Percentiles rank a stretch among this genome's conserved stretches.
Evolutionary conservation across 2,113 vertebrate species (phyloP).

Genomic region (Dinomys branickii): DNA sequence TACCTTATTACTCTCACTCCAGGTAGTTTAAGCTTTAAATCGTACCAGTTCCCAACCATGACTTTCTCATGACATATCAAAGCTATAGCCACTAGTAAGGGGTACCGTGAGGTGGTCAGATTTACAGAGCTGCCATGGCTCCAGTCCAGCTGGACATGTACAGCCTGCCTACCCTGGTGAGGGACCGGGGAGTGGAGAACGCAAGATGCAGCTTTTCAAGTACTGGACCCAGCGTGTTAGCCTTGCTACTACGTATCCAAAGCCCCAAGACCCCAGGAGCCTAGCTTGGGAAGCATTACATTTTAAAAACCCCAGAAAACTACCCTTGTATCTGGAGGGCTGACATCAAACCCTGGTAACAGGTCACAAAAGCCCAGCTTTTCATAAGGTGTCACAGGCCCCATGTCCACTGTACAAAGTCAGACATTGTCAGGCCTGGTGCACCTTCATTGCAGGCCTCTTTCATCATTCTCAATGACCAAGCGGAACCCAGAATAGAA

Average conservation of each 20-base stretch:
- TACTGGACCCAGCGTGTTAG: neutral
- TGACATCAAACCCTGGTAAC: neutral
- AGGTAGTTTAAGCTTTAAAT: neutral
- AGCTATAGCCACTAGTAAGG: neutral
- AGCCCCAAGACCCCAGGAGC: neutral
- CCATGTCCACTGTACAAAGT: neutral
- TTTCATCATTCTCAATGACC: slow-evolving; percentile 72
- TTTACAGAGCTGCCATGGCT: neutral
- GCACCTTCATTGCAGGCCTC: slow-evolving; percentile 45
- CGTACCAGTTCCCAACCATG: neutral
- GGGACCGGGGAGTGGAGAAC: neutral
- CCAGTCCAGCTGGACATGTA: neutral
- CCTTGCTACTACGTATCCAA: slow-evolving; percentile 4
- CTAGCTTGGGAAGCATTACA: neutral
- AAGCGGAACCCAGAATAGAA: slow-evolving; percentile 76
- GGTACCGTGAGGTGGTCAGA: neutral
- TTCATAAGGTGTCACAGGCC: neutral
- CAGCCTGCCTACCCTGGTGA: neutral
- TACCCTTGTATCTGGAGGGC: neutral
- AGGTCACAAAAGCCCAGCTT: slow-evolving; percentile 38
- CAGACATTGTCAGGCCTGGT: neutral
- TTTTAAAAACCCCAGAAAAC: slow-evolving; percentile 17
- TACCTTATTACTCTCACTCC: neutral
- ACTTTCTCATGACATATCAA: neutral
- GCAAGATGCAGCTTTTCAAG: slow-evolving; percentile 14